Percentiles rank a stretch among this genome's conserved stretches.
Conservation (phyloP, 2,113 vertebrate species). For the Tychaedon coryphoeus region DNA sequence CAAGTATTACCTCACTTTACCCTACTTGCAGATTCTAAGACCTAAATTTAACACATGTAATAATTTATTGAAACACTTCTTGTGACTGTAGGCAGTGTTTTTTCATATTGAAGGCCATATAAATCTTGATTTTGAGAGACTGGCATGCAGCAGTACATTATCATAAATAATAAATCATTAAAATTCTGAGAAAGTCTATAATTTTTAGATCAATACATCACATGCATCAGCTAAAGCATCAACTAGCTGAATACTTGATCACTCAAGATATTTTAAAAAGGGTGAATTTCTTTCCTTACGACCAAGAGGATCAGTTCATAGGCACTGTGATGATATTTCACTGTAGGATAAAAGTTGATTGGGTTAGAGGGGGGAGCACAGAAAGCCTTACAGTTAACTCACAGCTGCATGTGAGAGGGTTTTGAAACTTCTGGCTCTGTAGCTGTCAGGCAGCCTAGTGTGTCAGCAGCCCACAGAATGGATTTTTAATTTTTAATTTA, state of each 20-base stretch:
- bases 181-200: neutral
- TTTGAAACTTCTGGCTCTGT: neutral
- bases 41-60: neutral
- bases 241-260: neutral
- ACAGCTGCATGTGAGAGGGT: neutral
- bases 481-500: slow-evolving; percentile 56
- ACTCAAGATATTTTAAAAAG: neutral
- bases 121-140: slow-evolving; percentile 41
- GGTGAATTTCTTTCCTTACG: neutral
- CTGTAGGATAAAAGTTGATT: neutral
- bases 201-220: neutral
- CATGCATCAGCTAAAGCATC: neutral
- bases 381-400: neutral
- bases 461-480: slow-evolving; percentile 23
- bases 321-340: neutral
- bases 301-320: neutral
- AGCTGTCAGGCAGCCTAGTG: neutral
- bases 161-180: slow-evolving; percentile 27
- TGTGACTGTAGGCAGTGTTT: neutral
- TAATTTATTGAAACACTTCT: neutral
- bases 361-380: neutral
- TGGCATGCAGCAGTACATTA: neutral
- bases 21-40: neutral
- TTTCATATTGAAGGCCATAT: neutral
- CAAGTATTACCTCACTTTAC: neutral